Percentiles rank a stretch among this genome's conserved stretches.
Evolutionary conservation across 1,140 invertebrate species (phyloP).

Genomic region (Sarcophaga peregrina): DNA sequence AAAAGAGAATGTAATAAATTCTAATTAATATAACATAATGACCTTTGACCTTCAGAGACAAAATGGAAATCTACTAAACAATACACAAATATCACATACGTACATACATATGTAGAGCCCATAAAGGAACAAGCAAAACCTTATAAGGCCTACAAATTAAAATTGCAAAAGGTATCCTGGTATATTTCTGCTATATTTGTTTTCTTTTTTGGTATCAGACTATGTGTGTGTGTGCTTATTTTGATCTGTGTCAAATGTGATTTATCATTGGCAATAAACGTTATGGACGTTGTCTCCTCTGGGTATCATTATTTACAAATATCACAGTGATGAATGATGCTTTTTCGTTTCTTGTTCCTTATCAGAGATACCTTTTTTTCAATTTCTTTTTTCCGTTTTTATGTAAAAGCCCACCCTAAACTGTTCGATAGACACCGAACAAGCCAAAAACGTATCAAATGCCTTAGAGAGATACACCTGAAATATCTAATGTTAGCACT

Average conservation of each 20-base stretch:
- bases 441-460: neutral
- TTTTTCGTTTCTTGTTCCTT: neutral
- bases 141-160: too few relatives aligned
- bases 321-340: slow-evolving; percentile 17
- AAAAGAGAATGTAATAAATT: slow-evolving; percentile 15
- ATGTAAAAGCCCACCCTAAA: neutral
- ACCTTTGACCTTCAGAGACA: neutral
- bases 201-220: too few relatives aligned
- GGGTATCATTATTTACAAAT: slow-evolving; percentile 25
- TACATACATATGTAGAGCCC: too few relatives aligned
- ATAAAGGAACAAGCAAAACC: too few relatives aligned
- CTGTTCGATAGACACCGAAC: neutral
- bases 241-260: slow-evolving; percentile 21
- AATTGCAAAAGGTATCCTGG: too few relatives aligned
- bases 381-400: neutral
- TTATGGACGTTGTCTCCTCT: slow-evolving; percentile 7
- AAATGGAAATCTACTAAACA: neutral
- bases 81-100: too few relatives aligned
- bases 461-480: neutral
- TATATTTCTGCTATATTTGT: too few relatives aligned
- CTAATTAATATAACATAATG: slow-evolving; percentile 3
- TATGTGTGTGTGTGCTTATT: neutral
- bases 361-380: neutral
- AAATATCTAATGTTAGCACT: slow-evolving; percentile 4
- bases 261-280: slow-evolving; percentile 21